Percentiles rank a stretch among this genome's conserved stretches.
Evolutionary conservation across 30 jellyfish, hydroid and myxozoan species (phyloP).

Genomic region (Catostylus mosaicus): DNA sequence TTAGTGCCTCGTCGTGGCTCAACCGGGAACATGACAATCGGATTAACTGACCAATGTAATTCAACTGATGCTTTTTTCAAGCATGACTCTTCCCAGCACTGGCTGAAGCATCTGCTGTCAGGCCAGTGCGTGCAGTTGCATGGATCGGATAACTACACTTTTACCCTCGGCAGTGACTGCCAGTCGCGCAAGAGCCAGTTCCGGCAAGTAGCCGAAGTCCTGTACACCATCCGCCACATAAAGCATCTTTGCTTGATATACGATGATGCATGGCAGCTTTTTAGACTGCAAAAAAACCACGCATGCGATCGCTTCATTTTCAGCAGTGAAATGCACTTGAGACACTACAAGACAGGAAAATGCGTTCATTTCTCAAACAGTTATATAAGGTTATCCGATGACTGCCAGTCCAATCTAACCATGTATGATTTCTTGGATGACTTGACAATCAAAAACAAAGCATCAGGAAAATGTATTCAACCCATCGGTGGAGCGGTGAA

Average conservation of each 20-base stretch:
- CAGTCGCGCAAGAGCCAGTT: background rate
- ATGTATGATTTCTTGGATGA: background rate
- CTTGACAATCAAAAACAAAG: background rate
- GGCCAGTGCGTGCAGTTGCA: background rate
- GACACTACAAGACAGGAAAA: conserved; percentile 1
- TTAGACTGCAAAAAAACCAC: background rate
- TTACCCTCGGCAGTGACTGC: background rate
- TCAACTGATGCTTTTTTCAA: background rate
- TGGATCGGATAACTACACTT: background rate
- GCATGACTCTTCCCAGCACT: background rate
- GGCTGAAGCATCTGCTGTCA: background rate
- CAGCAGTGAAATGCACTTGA: background rate
- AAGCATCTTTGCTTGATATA: background rate
- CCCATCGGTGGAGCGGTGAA: background rate
- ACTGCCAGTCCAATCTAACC: background rate
- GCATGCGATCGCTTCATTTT: conserved; percentile 11
- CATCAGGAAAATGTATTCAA: background rate
- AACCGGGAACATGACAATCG: background rate
- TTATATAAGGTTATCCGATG: background rate
- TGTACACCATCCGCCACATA: conserved; percentile 11
- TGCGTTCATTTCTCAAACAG: background rate
- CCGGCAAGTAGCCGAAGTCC: conserved; percentile 2
- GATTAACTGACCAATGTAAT: background rate
- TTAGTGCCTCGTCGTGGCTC: background rate
- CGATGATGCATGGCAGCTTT: background rate